A percentile compares a stretch with the other conserved stretches of the same genome.
These are phyloP conservation scores for Macaca fascicularis DNA, from an alignment of 2,113 vertebrate species.

Conservation along the genomic window T2T-MFA8v1.1 NC_088381.1:140661001-140661500, in stretches of 20 bases:
- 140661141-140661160: background rate
- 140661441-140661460: background rate
- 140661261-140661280: too few relatives aligned
- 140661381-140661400: too few relatives aligned
- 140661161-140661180: too few relatives aligned
- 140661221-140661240: too few relatives aligned
- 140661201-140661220: too few relatives aligned
- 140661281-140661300: too few relatives aligned
- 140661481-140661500: background rate
- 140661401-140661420: background rate
- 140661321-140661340: background rate
- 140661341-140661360: background rate
- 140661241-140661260: too few relatives aligned
- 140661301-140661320: background rate
- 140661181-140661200: too few relatives aligned
- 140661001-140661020: rapidly evolving
- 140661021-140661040: background rate
- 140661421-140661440: background rate
- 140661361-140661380: background rate
- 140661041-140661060: background rate
- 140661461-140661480: background rate
- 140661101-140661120: background rate
- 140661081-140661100: background rate
- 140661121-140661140: background rate
- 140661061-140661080: rapidly evolving